Base-by-base conservation (phyloP, 2,888 invertebrate species). In the Zaprionus lineosus region DNA sequence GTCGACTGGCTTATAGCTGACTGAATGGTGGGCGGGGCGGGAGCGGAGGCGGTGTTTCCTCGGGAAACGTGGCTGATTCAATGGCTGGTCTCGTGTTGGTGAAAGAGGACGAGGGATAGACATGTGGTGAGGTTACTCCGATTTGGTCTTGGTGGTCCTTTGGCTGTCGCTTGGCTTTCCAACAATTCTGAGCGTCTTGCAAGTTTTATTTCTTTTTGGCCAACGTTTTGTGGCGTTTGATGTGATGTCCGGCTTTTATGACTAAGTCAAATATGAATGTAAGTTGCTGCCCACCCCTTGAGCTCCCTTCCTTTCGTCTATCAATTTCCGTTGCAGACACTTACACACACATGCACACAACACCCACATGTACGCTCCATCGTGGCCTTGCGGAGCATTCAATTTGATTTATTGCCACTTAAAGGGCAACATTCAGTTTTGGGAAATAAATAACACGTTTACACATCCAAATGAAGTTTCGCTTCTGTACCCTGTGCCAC, bases 351-450 rank as follows among this genome's bases (percentile, higher is more conserved):
- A 24, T 24, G 24, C n/a, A n/a, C n/a, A n/a, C n/a, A n/a, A n/a
- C n/a, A n/a, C n/a, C 34, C 56, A 51, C 48, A 53, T 19, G 34
- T 26, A 28, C 50, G 40, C 39, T 37, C 39, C 41, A 29, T 44
- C 28, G 39, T 64, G 50, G 52, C 33, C 60, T 55, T 62, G 57
- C 47, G 39, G 47, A 29, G 72, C 60, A 72, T 60, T 72, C 76
- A 79, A 83, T 79, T 85, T 79, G 79, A 79, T 79, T 79, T 79
- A 79, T 79, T 83, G 84, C 85, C 85, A 79, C 85, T 85, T 83
- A 85, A 79, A 79, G 79, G 81, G 79, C 85, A 83, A 73, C 85
- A 83, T 83, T 85, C 76, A 79, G 79, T 83, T 79, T 82, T 82
- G 55, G n/a, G 63, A 79, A 79, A 79, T 85, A 85, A 85, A 79